Conservation (phyloP, 2,113 vertebrate genomes). For the Axis porcinus region DNA sequence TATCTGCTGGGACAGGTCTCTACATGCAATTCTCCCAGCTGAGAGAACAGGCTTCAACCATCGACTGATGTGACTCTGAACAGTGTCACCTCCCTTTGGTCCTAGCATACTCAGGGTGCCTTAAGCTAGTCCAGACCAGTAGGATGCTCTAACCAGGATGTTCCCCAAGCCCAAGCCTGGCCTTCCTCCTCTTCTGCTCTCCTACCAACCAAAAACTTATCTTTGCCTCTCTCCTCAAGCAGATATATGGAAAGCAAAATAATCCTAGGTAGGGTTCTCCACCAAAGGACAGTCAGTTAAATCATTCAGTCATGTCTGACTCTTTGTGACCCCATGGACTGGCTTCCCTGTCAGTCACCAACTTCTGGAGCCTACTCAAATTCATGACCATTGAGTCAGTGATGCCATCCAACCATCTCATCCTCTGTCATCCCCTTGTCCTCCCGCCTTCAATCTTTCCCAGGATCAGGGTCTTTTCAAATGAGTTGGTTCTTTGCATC, state of each 20-base stretch:
- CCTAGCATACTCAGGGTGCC: background rate
- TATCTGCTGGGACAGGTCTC: background rate
- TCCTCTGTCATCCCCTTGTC: background rate
- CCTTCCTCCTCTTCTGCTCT: background rate
- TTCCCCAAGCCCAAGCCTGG: background rate
- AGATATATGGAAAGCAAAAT: background rate
- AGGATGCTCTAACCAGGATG: background rate
- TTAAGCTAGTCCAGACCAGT: background rate
- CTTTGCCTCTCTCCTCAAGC: background rate
- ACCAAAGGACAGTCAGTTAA: background rate
- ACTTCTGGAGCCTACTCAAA: background rate
- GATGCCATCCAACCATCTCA: background rate
- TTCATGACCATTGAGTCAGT: background rate
- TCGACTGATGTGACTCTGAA: background rate
- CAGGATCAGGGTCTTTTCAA: background rate
- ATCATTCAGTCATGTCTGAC: background rate
- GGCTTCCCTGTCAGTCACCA: background rate
- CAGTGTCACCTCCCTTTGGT: background rate
- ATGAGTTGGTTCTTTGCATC: background rate
- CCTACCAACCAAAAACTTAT: background rate
- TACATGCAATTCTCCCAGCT: background rate
- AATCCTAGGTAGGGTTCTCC: background rate
- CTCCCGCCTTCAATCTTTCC: background rate
- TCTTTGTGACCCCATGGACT: background rate
- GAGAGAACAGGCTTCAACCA: background rate